Conservation (phyloP, 2,888 invertebrate genomes). For the Lasioglossum oenotherae region DNA sequence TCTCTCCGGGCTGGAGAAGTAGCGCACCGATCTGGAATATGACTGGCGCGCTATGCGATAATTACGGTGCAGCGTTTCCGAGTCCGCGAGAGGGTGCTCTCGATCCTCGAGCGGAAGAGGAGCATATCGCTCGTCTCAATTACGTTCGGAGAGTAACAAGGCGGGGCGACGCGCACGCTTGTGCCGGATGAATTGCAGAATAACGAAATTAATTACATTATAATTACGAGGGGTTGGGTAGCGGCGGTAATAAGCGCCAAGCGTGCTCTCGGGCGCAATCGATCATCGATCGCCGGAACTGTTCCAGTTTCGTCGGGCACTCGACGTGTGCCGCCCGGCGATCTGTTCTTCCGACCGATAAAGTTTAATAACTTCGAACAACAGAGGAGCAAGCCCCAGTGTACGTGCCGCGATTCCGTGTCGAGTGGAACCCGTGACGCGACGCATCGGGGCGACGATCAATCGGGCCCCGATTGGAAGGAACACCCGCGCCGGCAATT, state of each 20-base stretch:
- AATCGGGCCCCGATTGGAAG: neutral
- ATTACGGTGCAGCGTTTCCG: constrained; percentile 24
- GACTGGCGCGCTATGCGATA: constrained; percentile 23
- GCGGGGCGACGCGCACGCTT: constrained; percentile 13
- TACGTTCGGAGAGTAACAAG: constrained; percentile 28
- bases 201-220: constrained; percentile 50
- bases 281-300: constrained; percentile 27
- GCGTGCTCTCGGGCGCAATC: neutral
- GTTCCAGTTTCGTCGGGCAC: constrained; percentile 12
- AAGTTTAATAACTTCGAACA: constrained; percentile 3
- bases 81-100: constrained; percentile 20
- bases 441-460: neutral
- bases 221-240: constrained; percentile 21
- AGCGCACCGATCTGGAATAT: neutral
- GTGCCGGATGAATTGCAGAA: neutral
- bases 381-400: neutral
- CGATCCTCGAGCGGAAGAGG: constrained; percentile 3
- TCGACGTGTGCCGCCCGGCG: neutral
- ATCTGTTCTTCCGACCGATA: constrained; percentile 4
- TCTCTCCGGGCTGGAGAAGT: neutral
- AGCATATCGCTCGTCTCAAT: constrained; percentile 37
- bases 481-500: neutral
- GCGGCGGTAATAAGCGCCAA: constrained; percentile 17
- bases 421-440: neutral
- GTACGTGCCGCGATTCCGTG: neutral